These are phyloP conservation scores for Drosophila gunungcola DNA, from an alignment of 1,140 invertebrate genomes.

Conservation along the genomic window DNA sequence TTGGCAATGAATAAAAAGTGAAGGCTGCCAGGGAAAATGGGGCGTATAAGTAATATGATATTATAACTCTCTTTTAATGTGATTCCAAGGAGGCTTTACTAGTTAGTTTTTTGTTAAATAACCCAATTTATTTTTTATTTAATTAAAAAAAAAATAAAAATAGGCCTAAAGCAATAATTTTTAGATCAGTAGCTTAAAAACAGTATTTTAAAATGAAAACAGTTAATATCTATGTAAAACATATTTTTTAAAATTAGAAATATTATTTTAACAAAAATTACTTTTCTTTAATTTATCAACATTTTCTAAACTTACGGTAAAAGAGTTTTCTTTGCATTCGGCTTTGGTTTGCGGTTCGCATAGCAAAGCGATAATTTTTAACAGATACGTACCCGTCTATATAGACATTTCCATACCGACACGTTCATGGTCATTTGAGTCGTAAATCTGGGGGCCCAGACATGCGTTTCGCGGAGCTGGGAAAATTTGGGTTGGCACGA, in stretches of 20 bases:
- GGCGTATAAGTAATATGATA: slow-evolving; percentile 37
- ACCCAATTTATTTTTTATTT: neutral
- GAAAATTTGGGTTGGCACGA: slow-evolving; percentile 51
- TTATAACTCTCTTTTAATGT: neutral
- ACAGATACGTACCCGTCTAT: slow-evolving; percentile 39
- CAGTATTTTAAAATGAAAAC: too few species aligned
- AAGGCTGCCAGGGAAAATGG: slow-evolving; percentile 26
- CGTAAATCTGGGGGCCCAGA: slow-evolving; percentile 57
- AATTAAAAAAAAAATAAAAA: too few species aligned
- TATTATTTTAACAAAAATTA: neutral
- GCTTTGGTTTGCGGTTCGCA: slow-evolving; percentile 36
- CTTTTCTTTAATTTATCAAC: neutral
- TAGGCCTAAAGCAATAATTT: neutral
- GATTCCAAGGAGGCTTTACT: neutral
- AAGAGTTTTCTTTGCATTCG: slow-evolving; percentile 28
- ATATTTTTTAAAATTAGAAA: neutral
- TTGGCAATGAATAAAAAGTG: slow-evolving; percentile 40
- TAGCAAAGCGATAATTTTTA: slow-evolving; percentile 47
- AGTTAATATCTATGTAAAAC: too few species aligned
- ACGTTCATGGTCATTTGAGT: slow-evolving; percentile 65
- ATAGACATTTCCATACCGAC: slow-evolving; percentile 52
- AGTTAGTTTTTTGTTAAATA: neutral
- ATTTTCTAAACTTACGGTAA: slow-evolving; percentile 23
- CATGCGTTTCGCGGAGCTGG: slow-evolving; percentile 42
- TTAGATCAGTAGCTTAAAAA: too few species aligned